phyloP scores from a whole-genome alignment of 2,888 invertebrate species.

The Harpagoxenus sublaevis region DNA sequence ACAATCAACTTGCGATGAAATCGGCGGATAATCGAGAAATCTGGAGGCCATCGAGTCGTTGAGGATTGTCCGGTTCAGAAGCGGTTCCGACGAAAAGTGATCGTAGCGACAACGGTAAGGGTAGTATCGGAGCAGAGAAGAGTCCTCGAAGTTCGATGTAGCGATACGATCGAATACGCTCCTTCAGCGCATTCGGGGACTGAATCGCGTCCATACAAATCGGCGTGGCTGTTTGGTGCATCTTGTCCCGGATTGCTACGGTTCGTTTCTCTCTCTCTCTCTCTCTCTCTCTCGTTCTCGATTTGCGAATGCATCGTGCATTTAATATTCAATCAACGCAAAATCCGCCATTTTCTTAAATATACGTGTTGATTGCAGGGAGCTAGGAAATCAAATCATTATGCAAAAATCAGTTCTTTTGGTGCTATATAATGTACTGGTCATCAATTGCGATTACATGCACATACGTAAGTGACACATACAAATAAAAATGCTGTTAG shows the following conservation, averaged over 20 bases:
- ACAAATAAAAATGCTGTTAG: neutral
- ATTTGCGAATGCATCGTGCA: neutral
- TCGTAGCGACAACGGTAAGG: slow-evolving; percentile 1
- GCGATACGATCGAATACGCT: slow-evolving; percentile 64
- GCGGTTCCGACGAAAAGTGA: slow-evolving; percentile 37
- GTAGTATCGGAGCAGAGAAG: slow-evolving; percentile 35
- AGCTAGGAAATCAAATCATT: neutral
- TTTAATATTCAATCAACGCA: slow-evolving; percentile 20
- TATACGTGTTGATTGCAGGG: neutral
- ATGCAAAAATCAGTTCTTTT: neutral
- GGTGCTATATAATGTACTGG: neutral
- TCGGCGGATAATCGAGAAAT: slow-evolving; percentile 61
- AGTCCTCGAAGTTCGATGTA: slow-evolving; percentile 62
- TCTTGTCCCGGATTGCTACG: slow-evolving; percentile 50
- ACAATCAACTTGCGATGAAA: slow-evolving; percentile 61
- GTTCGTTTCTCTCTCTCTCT: neutral
- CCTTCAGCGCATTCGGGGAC: slow-evolving; percentile 48
- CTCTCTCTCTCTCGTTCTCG: slow-evolving; percentile 4
- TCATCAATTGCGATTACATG: neutral
- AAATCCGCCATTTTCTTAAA: slow-evolving; percentile 2
- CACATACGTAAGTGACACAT: neutral
- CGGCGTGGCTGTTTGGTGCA: slow-evolving; percentile 45
- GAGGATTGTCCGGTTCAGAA: slow-evolving; percentile 9
- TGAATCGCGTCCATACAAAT: slow-evolving; percentile 64
- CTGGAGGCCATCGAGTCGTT: slow-evolving; percentile 2